Evolutionary conservation across 64 coral and sea anemone genomes (phyloP).

Genomic region (Astreopora myriophthalma): DNA sequence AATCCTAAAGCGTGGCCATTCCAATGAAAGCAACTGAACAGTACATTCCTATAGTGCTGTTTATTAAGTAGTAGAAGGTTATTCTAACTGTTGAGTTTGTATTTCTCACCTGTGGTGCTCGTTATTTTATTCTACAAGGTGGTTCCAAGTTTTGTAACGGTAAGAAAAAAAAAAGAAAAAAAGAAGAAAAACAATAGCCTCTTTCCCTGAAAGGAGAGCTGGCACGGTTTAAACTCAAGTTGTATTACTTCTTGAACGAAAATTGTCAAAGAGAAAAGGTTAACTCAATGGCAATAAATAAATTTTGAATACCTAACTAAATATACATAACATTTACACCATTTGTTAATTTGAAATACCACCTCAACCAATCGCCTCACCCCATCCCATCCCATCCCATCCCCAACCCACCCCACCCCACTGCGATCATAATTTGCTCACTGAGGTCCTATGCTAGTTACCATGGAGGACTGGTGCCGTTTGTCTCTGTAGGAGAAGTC

Average conservation of each 20-base stretch:
- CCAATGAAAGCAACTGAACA: neutral
- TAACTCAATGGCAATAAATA: neutral
- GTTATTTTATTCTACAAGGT: neutral
- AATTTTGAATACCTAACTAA: neutral
- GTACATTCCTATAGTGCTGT: neutral
- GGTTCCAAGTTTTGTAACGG: too few relatives aligned
- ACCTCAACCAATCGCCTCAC: neutral
- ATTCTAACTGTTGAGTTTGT: neutral
- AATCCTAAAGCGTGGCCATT: neutral
- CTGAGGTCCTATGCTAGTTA: constrained; percentile 83
- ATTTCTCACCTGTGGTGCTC: neutral
- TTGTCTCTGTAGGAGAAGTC: constrained; percentile 95
- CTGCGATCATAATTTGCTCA: neutral
- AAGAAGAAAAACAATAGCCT: too few relatives aligned
- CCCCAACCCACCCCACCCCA: neutral
- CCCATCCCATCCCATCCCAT: too few relatives aligned
- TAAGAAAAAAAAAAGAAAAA: too few relatives aligned
- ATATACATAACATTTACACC: neutral
- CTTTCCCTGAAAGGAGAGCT: neutral
- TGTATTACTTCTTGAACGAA: neutral
- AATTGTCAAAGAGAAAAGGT: neutral
- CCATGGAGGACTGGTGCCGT: constrained; percentile 93
- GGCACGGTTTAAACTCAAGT: too few relatives aligned
- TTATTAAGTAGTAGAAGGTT: neutral
- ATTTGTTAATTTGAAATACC: neutral